Base-by-base conservation (phyloP, 2,797 vertebrate genomes). In the Tragelaphus eurycerus region DNA sequence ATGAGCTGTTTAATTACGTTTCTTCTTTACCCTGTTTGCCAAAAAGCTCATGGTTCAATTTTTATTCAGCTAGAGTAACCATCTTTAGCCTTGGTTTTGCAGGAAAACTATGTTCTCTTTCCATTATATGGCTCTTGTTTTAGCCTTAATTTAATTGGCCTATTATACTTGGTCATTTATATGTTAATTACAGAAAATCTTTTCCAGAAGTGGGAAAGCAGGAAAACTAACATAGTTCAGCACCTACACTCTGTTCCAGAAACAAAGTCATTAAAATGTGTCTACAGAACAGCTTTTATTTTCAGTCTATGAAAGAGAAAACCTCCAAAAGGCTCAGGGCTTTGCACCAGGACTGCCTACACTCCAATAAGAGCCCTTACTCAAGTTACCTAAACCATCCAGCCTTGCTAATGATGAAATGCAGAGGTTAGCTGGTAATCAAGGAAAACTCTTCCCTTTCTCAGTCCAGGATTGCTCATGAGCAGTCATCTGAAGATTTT, bases 131-230 rank as follows among this genome's bases (percentile, higher is more conserved):
- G 25, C 3, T 81, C 81, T 95, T 91, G 76, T 86, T 97, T 93
- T 85, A 95, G 52, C 31, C 55, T 93, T 97, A 94, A 91, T 94
- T 88, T 97, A 97, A 94, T 88, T 55, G 55, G 31, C 86, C 76
- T 95, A 94, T 97, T 96, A 95, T 96, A 71, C 29, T 71, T 96
- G 64, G 76, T 85, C 93, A 97, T 96, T 97, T 97, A 96, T 94
- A 97, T 96, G 94, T 97, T 97, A 97, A 98, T 97, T 83, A 89
- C 27, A 84, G 38, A 93, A 95, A 92, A 92, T 82, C 84, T 90
- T 93, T 93, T 86, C 86, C 64, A 59, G n/a, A 94, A 92, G 29
- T 92, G 84, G 52, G 87, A 96, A 96, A n/a, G 46, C 79, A 94
- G 19, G 67, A 86, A 93, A 94, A 89, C 29, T 87, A 95, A 93